Evolutionary conservation across 2,888 invertebrate species (phyloP), one percentile per base, ranked within the genome.

Genomic region (Lysandra bellargus): DNA sequence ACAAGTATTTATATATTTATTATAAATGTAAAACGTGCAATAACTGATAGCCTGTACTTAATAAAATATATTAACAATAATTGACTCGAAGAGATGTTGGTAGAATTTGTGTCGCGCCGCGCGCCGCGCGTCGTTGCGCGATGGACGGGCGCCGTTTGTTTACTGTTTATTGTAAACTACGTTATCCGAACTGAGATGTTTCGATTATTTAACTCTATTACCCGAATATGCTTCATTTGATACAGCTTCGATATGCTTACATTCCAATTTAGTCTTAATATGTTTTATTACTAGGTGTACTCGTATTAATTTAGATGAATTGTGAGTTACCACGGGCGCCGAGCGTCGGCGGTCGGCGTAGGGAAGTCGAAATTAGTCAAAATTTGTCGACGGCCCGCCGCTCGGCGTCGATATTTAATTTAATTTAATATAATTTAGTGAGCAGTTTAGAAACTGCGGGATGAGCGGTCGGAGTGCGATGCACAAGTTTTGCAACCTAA

Each of bases 1-100:
- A 93, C 93, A 94, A 94, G 92, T 94, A 94, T 93, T 94, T 94
- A 94, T 94, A 93, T 94, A 94, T 94, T 93, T 94, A 95, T 94
- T 93, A 90, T 93, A 92, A 93, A 93, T 93, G 91, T 94, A 94
- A 95, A 94, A 93, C 91, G 95, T 95, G 95, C 95, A 95, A 95
- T 95, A 95, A 95, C 89, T 93, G 92, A 94, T 95, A 95, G 94
- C 87, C 91, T 88, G 91, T 94, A 94, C 92, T 92, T 92, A 93
- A 91, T 90, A 92, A 92, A 92, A 92, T 91, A 92, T 92, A 93
- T 91, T 92, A 91, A 88, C 85, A 88, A 76, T 75, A 75, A 90
- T 90, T 92, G 91, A 91, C 91, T 92, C 90, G 91, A 88, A 91
- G 91, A 91, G 91, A 87, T 88, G 90, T 89, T 87, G 89, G 86